A percentile compares a stretch with the other conserved stretches of the same genome.
These are phyloP conservation scores for Spodoptera littoralis DNA, from an alignment of 2,888 invertebrate species.

Conservation along the genomic window DNA sequence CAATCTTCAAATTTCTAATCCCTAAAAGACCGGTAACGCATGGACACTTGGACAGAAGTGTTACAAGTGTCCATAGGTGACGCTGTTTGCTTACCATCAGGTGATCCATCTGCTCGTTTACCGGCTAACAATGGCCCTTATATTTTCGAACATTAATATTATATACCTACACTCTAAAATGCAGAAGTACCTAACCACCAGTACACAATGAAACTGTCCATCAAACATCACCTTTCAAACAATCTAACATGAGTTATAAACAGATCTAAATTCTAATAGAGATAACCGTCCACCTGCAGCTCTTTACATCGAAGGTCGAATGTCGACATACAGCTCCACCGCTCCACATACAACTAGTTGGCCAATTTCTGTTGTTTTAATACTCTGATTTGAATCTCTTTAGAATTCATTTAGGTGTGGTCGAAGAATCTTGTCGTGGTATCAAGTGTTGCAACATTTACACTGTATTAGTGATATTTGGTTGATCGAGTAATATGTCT, in stretches of 20 bases:
- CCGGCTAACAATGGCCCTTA: too few relatives aligned
- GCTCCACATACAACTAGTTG: slow-evolving; percentile 46
- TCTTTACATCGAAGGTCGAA: slow-evolving; percentile 43
- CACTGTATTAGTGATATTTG: slow-evolving; percentile 6
- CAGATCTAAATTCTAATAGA: slow-evolving; percentile 36
- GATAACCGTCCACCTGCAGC: slow-evolving; percentile 49
- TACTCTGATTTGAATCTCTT: slow-evolving; percentile 53
- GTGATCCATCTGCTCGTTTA: too few relatives aligned
- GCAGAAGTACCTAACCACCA: too few relatives aligned
- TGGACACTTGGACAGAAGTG: too few relatives aligned
- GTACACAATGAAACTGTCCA: too few relatives aligned
- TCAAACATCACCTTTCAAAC: slow-evolving; percentile 13
- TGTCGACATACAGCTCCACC: slow-evolving; percentile 35
- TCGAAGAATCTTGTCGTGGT: slow-evolving; percentile 35
- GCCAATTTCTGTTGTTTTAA: slow-evolving; percentile 53
- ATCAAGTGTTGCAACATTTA: slow-evolving; percentile 10
- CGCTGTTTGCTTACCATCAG: too few relatives aligned
- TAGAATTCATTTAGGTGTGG: slow-evolving; percentile 52
- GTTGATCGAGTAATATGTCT: background rate
- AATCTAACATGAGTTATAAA: slow-evolving; percentile 17
- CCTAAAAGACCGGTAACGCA: too few relatives aligned
- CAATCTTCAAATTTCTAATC: too few relatives aligned
- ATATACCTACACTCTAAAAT: too few relatives aligned
- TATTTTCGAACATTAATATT: too few relatives aligned
- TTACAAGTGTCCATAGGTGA: too few relatives aligned